Evolutionary conservation across 2,888 invertebrate species (phyloP).

Genomic region (Tiphia femorata): DNA sequence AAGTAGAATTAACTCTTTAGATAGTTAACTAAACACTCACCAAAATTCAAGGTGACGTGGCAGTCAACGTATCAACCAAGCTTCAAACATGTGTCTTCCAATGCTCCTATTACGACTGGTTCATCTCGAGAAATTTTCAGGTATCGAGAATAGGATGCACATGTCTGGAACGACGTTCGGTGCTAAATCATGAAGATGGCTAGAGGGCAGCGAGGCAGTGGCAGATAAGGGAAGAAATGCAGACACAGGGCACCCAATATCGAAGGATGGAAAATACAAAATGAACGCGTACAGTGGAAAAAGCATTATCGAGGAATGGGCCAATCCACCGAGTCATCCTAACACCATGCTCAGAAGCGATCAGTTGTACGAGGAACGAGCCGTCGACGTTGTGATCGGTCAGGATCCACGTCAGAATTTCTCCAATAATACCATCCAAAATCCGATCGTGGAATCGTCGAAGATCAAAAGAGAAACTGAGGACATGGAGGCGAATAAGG

Average conservation of each 20-base stretch:
- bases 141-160: conserved; percentile 62
- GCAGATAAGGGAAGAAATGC: conserved; percentile 25
- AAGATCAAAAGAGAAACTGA: not conserved
- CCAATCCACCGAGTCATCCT: conserved; percentile 37
- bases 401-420: conserved; percentile 12
- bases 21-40: too few relatives aligned
- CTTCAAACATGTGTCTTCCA: too few relatives aligned
- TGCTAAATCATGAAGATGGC: conserved; percentile 66
- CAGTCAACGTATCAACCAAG: too few relatives aligned
- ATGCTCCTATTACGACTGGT: too few relatives aligned
- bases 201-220: conserved; percentile 59
- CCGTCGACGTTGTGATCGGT: conserved; percentile 52
- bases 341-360: conserved; percentile 42
- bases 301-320: conserved; percentile 60
- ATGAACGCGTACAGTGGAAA: conserved; percentile 24
- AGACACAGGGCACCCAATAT: conserved; percentile 16
- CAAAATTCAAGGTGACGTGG: too few relatives aligned
- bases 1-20: too few relatives aligned
- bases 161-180: conserved; percentile 61
- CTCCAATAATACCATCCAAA: conserved; percentile 3
- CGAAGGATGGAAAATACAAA: conserved; percentile 21
- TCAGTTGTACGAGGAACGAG: conserved; percentile 57
- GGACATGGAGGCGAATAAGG: conserved; percentile 1
- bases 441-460: not conserved
- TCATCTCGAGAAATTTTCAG: too few relatives aligned